Conservation (phyloP, 2,888 invertebrate genomes). For the Drosophila incognita region DNA sequence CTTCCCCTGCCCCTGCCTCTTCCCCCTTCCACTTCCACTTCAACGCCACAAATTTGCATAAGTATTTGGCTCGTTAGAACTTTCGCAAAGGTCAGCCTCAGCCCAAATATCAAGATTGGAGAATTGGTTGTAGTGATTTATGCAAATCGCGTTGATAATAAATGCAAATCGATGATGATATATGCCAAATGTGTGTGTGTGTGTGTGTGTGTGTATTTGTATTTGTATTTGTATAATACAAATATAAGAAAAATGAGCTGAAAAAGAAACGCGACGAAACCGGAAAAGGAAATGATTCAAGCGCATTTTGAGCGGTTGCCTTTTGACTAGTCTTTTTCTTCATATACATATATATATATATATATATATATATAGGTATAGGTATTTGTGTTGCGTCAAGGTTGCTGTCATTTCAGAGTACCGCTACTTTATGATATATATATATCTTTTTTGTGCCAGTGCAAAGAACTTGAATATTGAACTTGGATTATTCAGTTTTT, state of each 20-base stretch:
- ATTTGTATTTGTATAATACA: constrained; percentile 3
- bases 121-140: constrained; percentile 21
- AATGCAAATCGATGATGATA: constrained; percentile 61
- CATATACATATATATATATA: constrained; percentile 34
- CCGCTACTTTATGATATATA: constrained; percentile 36
- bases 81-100: constrained; percentile 53
- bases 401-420: constrained; percentile 33
- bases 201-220: not conserved
- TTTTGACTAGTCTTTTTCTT: constrained; percentile 17
- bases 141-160: constrained; percentile 61
- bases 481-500: not conserved
- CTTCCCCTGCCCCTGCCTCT: fast-evolving
- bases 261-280: constrained; percentile 56
- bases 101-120: not conserved
- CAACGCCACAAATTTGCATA: not conserved
- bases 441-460: constrained; percentile 32
- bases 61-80: constrained; percentile 6
- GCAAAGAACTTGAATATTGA: constrained; percentile 26
- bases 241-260: constrained; percentile 29
- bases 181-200: not conserved
- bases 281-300: constrained; percentile 77
- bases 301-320: constrained; percentile 39
- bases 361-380: constrained; percentile 26
- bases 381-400: constrained; percentile 42
- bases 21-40: too few relatives aligned